Evolutionary conservation across 2,888 invertebrate genomes (phyloP).

Genomic region (Sericinus montela): DNA sequence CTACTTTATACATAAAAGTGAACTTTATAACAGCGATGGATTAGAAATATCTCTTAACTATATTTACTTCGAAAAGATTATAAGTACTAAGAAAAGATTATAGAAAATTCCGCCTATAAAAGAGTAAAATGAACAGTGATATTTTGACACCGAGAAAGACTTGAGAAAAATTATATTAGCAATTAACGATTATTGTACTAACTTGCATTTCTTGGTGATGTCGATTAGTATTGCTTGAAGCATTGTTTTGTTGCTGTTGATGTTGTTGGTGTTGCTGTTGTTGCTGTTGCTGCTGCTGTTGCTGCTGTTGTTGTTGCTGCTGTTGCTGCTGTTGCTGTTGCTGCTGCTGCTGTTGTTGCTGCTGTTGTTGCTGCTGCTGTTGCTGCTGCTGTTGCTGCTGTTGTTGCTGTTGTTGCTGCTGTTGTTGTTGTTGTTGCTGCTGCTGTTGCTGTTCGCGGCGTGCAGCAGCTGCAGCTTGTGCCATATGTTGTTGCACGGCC

Average conservation of each 20-base stretch:
- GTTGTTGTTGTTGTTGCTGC: conserved; percentile 59
- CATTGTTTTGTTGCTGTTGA: conserved; percentile 43
- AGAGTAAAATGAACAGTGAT: too few relatives aligned
- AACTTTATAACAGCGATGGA: too few relatives aligned
- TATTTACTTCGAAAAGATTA: too few relatives aligned
- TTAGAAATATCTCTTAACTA: too few relatives aligned
- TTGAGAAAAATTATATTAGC: too few relatives aligned
- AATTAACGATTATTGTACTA: conserved; percentile 1
- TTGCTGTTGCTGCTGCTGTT: conserved; percentile 60
- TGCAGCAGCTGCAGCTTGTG: conserved; percentile 82
- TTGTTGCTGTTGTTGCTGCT: conserved; percentile 65
- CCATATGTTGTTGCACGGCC: conserved; percentile 88
- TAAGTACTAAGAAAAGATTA: too few relatives aligned
- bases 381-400: conserved; percentile 60
- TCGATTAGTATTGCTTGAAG: conserved; percentile 52
- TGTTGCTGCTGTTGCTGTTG: conserved; percentile 37
- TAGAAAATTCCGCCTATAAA: too few relatives aligned
- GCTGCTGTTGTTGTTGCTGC: conserved; percentile 38
- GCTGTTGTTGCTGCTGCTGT: conserved; percentile 53
- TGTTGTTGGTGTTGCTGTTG: conserved; percentile 53
- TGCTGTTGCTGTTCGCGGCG: conserved; percentile 70
- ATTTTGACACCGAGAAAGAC: too few relatives aligned
- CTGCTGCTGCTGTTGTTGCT: conserved; percentile 41
- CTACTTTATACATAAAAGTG: too few relatives aligned
- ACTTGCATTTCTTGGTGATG: conserved; percentile 78